These are phyloP conservation scores for Syngnathus floridae DNA, from an alignment of 2,113 vertebrate species.

Conservation along the genomic window DNA sequence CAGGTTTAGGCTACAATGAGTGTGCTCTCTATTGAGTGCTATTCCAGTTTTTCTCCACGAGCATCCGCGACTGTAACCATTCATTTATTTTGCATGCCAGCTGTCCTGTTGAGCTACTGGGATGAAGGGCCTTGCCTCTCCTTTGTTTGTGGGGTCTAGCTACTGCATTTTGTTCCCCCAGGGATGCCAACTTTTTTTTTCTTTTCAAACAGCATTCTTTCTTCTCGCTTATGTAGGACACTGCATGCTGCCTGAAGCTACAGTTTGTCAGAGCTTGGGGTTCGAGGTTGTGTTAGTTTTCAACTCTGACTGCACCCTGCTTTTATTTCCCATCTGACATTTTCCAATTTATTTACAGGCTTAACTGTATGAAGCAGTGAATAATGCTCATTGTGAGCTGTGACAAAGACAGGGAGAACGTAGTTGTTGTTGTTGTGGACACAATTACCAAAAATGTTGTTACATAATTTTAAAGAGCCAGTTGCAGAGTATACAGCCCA, in stretches of 20 bases:
- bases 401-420: not conserved
- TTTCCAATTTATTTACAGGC: constrained; percentile 38
- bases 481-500: not conserved
- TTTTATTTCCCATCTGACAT: constrained; percentile 19
- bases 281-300: not conserved
- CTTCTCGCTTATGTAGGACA: constrained; percentile 49
- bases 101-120: not conserved
- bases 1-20: too few species aligned
- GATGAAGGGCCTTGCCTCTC: constrained; percentile 14
- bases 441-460: not conserved
- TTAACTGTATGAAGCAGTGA: constrained; percentile 45
- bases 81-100: not conserved
- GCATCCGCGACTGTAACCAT: not conserved
- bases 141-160: constrained; percentile 1
- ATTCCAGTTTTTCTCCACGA: too few species aligned
- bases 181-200: constrained; percentile 32
- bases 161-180: constrained; percentile 24
- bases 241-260: constrained; percentile 45
- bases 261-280: not conserved
- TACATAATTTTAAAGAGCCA: not conserved
- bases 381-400: not conserved
- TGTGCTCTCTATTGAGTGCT: too few species aligned
- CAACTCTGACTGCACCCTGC: constrained; percentile 29
- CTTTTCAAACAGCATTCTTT: constrained; percentile 36
- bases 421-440: not conserved